phyloP scores from a whole-genome alignment of 2,888 invertebrate species.

The Lasioglossum villosulum region DNA sequence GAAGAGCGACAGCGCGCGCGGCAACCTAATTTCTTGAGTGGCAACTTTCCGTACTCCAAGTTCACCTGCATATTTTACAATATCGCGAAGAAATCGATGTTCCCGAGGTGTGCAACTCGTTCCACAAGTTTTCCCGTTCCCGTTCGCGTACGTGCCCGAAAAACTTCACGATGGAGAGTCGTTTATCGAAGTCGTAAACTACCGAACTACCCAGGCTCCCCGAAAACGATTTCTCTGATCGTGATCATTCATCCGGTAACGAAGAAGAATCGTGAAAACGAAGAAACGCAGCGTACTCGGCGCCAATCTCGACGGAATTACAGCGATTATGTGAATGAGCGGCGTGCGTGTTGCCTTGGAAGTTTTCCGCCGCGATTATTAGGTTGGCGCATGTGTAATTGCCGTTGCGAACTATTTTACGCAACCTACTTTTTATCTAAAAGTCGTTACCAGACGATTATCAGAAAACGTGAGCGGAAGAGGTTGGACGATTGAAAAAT shows the following conservation, averaged over 20 bases:
- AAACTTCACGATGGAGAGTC: slow-evolving; percentile 12
- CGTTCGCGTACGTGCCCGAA: slow-evolving; percentile 4
- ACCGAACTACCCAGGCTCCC: not conserved
- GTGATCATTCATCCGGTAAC: not conserved
- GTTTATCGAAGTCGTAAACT: not conserved
- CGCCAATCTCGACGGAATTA: not conserved
- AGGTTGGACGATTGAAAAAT: not conserved
- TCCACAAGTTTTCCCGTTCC: slow-evolving; percentile 19
- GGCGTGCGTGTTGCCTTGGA: not conserved
- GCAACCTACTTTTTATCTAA: not conserved
- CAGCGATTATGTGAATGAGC: not conserved
- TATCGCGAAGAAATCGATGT: slow-evolving; percentile 26
- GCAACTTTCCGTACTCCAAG: slow-evolving; percentile 35
- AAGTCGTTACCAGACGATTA: not conserved
- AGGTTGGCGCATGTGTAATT: not conserved
- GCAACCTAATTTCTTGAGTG: slow-evolving; percentile 29
- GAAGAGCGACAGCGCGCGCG: not conserved
- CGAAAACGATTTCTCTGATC: not conserved
- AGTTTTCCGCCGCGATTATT: not conserved
- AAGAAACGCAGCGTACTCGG: not conserved
- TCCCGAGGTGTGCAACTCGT: slow-evolving; percentile 13
- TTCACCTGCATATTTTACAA: slow-evolving; percentile 35
- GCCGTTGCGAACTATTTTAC: not conserved
- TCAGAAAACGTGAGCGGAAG: not conserved
- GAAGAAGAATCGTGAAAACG: not conserved